phyloP scores from a whole-genome alignment of 2,113 vertebrate species.

The Scortum barcoo region DNA sequence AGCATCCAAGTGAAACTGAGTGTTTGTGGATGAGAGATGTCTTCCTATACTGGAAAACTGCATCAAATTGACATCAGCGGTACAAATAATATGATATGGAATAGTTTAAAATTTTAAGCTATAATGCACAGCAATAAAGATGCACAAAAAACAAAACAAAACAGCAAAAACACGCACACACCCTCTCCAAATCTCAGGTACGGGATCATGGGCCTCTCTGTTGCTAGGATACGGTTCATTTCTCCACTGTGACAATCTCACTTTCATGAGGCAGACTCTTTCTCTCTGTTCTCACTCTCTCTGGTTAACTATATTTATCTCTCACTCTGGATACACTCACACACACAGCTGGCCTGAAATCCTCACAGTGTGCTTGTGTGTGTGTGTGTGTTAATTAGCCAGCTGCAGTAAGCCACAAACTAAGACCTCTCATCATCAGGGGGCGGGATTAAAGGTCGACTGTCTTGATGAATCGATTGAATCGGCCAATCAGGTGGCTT shows the following conservation, averaged over 20 bases:
- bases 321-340: not conserved
- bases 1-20: not conserved
- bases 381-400: slow-evolving; percentile 35
- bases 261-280: slow-evolving; percentile 54
- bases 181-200: slow-evolving; percentile 64
- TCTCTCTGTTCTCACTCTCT: slow-evolving; percentile 28
- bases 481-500: slow-evolving; percentile 17
- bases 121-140: slow-evolving; percentile 26
- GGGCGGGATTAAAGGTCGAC: slow-evolving; percentile 17
- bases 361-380: not conserved
- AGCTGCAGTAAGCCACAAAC: slow-evolving; percentile 50
- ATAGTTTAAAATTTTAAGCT: not conserved
- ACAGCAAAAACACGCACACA: not conserved
- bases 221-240: slow-evolving; percentile 76
- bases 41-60: not conserved
- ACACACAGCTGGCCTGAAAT: slow-evolving; percentile 33
- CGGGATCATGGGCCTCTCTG: slow-evolving; percentile 56
- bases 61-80: not conserved
- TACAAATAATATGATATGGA: not conserved
- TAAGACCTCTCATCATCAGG: slow-evolving; percentile 39
- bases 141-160: not conserved
- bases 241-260: slow-evolving; percentile 58
- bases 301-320: slow-evolving; percentile 58
- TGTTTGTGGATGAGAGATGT: not conserved
- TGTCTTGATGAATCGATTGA: slow-evolving; percentile 19